A percentile compares a stretch with the other conserved stretches of the same genome.
phyloP scores from a whole-genome alignment of 2,888 invertebrate genomes.

The Lasioglossum leucozonium region DNA sequence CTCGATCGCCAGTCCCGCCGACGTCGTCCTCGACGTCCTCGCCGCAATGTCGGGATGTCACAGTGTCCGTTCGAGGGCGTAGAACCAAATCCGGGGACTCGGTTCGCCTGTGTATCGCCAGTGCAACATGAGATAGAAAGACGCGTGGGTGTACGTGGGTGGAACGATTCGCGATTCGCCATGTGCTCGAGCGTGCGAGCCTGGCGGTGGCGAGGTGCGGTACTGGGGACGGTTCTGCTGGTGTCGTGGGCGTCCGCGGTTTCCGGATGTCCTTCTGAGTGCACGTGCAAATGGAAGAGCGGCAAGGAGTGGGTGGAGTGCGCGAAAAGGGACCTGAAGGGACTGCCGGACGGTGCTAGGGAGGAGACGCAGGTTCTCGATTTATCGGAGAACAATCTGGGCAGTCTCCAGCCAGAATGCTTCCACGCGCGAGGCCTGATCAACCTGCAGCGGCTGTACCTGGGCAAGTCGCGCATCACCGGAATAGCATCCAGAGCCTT shows the following conservation, averaged over 20 bases:
- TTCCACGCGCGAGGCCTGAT: conserved; percentile 92
- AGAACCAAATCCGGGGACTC: not conserved
- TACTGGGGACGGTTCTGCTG: conserved; percentile 65
- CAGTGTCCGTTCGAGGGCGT: not conserved
- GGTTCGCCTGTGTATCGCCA: not conserved
- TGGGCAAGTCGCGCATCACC: conserved; percentile 91
- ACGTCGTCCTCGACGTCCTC: not conserved
- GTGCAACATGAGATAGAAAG: conserved; percentile 45
- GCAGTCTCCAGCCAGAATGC: conserved; percentile 91
- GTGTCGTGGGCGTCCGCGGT: conserved; percentile 66
- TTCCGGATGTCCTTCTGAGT: conserved; percentile 90
- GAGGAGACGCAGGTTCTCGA: conserved; percentile 95
- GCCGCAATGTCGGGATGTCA: not conserved
- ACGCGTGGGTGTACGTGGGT: not conserved
- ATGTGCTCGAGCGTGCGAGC: conserved; percentile 72
- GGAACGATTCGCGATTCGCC: conserved; percentile 48
- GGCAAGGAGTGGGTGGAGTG: conserved; percentile 97
- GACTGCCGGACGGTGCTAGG: conserved; percentile 92
- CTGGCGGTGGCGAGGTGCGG: conserved; percentile 73
- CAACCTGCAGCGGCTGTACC: conserved; percentile 94
- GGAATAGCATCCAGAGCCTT: conserved; percentile 93
- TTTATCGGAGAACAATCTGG: conserved; percentile 93
- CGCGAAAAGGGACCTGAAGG: conserved; percentile 90
- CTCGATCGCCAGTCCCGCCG: not conserved
- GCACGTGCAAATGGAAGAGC: conserved; percentile 96